Evolutionary conservation across 2,113 vertebrate genomes (phyloP).

Genomic region (Meles meles): DNA sequence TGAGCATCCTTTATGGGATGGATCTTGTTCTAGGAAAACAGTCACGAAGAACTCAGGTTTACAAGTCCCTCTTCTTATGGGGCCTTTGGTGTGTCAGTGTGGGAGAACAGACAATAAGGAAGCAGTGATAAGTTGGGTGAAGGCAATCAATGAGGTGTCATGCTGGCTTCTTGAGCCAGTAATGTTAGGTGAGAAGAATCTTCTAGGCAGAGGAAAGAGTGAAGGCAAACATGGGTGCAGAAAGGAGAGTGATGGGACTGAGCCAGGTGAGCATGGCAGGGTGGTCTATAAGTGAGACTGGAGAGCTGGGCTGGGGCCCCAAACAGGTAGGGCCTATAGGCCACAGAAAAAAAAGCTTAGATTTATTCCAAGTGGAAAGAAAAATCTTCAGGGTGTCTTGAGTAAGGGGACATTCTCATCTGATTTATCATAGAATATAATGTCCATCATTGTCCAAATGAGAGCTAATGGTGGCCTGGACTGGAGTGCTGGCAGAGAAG

Average conservation of each 20-base stretch:
- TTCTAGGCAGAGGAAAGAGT: neutral
- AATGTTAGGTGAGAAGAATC: neutral
- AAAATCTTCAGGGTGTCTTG: neutral
- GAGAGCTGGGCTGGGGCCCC: neutral
- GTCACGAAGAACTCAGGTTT: neutral
- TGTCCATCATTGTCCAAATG: neutral
- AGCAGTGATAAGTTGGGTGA: neutral
- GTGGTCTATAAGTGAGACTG: neutral
- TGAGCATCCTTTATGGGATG: neutral
- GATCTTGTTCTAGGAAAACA: neutral
- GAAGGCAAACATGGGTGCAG: neutral
- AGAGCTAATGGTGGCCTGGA: neutral
- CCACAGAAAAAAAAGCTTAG: neutral
- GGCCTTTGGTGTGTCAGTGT: neutral
- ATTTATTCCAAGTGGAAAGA: neutral
- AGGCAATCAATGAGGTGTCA: neutral
- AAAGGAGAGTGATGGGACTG: neutral
- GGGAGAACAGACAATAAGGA: neutral
- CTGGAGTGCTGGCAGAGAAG: neutral
- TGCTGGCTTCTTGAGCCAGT: neutral
- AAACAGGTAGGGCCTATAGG: no score
- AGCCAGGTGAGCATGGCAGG: neutral
- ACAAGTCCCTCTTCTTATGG: neutral
- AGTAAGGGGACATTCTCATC: neutral
- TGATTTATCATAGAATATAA: neutral